Conservation (phyloP, 2,797 vertebrate species). For the Sebastes minor region DNA sequence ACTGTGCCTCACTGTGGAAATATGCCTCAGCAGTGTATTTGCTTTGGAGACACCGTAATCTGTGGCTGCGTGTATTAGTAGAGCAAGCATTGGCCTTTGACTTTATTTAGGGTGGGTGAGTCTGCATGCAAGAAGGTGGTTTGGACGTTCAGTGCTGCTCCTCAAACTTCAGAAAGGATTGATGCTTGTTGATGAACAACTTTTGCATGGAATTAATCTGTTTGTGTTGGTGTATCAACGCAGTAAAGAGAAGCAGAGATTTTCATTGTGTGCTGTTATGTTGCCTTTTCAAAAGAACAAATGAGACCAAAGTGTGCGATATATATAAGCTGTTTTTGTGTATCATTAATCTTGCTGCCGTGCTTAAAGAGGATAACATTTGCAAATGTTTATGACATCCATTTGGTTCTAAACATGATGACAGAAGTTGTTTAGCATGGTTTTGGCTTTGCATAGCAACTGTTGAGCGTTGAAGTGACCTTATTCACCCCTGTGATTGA, state of each 20-base stretch:
- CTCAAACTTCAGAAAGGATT: slow-evolving; percentile 19
- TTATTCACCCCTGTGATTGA: slow-evolving; percentile 16
- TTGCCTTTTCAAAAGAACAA: slow-evolving; percentile 3
- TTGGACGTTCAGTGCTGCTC: slow-evolving; percentile 29
- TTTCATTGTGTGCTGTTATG: neutral
- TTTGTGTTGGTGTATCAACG: slow-evolving; percentile 7
- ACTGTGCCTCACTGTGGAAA: slow-evolving; percentile 64
- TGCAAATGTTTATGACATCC: slow-evolving; percentile 27
- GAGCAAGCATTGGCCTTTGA: slow-evolving; percentile 51
- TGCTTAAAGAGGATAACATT: slow-evolving; percentile 18
- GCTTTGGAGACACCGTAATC: slow-evolving; percentile 69
- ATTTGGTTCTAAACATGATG: slow-evolving; percentile 33
- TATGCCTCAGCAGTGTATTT: slow-evolving; percentile 64
- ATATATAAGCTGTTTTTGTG: slow-evolving; percentile 10
- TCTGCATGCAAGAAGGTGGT: slow-evolving; percentile 47
- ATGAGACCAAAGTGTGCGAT: slow-evolving; percentile 3
- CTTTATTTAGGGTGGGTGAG: slow-evolving; percentile 59
- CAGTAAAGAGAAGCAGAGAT: neutral
- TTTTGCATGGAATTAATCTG: slow-evolving; percentile 47
- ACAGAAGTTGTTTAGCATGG: slow-evolving; percentile 48
- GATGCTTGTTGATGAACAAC: neutral
- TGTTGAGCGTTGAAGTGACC: slow-evolving; percentile 13
- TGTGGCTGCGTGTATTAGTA: slow-evolving; percentile 58
- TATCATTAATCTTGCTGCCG: slow-evolving; percentile 27
- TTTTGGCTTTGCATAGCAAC: slow-evolving; percentile 45